A percentile compares a stretch with the other conserved stretches of the same genome.
These are phyloP conservation scores for Enteromius thamalakanensis DNA, from an alignment of 2,797 vertebrate species.

Conservation along the genomic window DNA sequence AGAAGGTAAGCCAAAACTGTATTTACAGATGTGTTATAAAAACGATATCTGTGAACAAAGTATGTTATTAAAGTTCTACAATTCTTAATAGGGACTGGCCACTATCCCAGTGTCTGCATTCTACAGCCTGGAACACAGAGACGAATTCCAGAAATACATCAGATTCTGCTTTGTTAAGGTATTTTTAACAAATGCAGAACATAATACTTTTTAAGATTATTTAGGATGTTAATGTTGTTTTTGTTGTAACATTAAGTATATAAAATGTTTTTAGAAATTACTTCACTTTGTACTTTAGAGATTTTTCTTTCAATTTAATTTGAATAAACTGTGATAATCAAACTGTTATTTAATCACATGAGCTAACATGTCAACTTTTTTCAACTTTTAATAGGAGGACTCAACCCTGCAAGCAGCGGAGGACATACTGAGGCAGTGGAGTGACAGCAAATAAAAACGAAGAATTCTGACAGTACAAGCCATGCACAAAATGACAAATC, in stretches of 20 bases:
- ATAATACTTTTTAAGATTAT: not conserved
- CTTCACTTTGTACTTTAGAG: not conserved
- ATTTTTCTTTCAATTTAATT: not conserved
- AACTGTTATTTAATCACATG: not conserved
- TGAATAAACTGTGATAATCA: not conserved
- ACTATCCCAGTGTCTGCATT: conserved; percentile 90
- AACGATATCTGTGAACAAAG: not conserved
- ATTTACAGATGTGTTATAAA: not conserved
- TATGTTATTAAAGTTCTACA: not conserved
- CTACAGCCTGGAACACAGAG: conserved; percentile 81
- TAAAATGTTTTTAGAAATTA: not conserved
- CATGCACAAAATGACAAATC: not conserved
- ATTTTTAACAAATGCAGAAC: conserved; percentile 29
- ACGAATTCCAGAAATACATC: conserved; percentile 85
- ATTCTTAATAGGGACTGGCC: conserved; percentile 80
- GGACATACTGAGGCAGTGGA: conserved; percentile 85
- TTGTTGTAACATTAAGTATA: not conserved
- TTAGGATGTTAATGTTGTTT: not conserved
- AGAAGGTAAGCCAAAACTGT: conserved; percentile 80
- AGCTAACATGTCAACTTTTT: not conserved
- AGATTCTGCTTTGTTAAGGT: conserved; percentile 98
- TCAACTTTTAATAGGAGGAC: conserved; percentile 79
- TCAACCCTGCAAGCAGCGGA: conserved; percentile 86
- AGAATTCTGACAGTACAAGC: not conserved
- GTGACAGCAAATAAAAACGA: conserved; percentile 59